These are phyloP conservation scores for Oedothorax gibbosus DNA, from an alignment of 1,140 invertebrate genomes.

Conservation along the genomic window DNA sequence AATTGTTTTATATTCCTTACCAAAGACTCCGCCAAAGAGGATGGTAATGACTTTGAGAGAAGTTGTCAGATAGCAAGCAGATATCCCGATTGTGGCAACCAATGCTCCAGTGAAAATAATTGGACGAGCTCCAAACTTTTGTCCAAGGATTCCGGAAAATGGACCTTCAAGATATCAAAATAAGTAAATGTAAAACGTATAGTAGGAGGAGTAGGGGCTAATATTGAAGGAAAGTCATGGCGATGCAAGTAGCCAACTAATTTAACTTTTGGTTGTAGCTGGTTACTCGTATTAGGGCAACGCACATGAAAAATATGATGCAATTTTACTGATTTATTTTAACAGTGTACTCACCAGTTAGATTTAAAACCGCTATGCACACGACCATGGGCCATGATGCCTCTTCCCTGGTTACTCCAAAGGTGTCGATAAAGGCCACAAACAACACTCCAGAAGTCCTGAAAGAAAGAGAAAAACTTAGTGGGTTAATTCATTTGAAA, in stretches of 20 bases:
- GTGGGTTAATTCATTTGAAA: not conserved
- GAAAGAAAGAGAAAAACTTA: not conserved
- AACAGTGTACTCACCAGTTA: slow-evolving; percentile 11
- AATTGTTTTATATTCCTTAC: not conserved
- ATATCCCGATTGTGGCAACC: slow-evolving; percentile 22
- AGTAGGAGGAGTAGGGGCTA: too few relatives aligned
- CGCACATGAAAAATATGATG: not conserved
- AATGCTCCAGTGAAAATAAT: slow-evolving; percentile 16
- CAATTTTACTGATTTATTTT: not conserved
- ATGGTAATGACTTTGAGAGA: slow-evolving; percentile 24
- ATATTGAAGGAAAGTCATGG: too few relatives aligned
- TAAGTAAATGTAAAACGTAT: too few relatives aligned
- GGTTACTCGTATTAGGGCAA: not conserved
- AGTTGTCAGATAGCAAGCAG: slow-evolving; percentile 26
- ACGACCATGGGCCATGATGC: slow-evolving; percentile 57
- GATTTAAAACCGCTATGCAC: slow-evolving; percentile 37
- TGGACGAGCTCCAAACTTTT: slow-evolving; percentile 22
- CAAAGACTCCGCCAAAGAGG: slow-evolving; percentile 45
- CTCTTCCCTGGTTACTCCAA: slow-evolving; percentile 37
- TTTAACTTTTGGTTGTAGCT: not conserved
- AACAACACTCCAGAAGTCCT: slow-evolving; percentile 55
- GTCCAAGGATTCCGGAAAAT: slow-evolving; percentile 30
- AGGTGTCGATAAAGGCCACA: slow-evolving; percentile 52
- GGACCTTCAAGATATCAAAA: slow-evolving; percentile 5
- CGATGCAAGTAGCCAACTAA: not conserved